phyloP scores from a whole-genome alignment of 1,140 invertebrate species.

The Anoplolepis gracilipes region DNA sequence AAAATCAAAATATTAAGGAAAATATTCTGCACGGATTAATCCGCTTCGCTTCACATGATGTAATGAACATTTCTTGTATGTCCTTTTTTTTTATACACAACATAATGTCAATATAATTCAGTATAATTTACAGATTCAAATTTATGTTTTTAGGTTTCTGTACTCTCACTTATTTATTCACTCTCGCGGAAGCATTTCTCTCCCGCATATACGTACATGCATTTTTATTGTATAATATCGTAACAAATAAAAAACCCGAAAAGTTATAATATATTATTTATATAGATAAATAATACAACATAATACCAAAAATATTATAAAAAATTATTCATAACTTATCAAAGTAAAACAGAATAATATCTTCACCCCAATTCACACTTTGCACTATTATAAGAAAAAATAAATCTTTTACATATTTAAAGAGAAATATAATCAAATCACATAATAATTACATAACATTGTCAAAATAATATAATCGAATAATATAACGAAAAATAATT shows the following conservation, averaged over 20 bases:
- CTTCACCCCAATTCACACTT: neutral
- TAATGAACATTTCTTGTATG: conserved; percentile 15
- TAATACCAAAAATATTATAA: neutral
- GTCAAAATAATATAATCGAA: too few relatives aligned
- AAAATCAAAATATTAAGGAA: neutral
- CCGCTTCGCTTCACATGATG: conserved; percentile 11
- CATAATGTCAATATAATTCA: neutral
- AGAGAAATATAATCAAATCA: too few relatives aligned
- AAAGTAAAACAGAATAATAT: neutral
- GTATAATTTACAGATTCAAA: neutral
- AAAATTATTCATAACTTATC: neutral
- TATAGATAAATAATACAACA: neutral
- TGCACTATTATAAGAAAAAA: neutral
- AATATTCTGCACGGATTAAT: conserved; percentile 4
- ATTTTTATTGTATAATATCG: neutral
- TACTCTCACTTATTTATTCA: conserved; percentile 50
- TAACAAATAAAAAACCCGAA: neutral
- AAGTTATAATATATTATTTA: neutral
- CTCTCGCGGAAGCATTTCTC: conserved; percentile 34
- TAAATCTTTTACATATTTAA: neutral
- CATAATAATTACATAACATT: too few relatives aligned
- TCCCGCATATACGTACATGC: neutral
- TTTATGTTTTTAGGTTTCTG: conserved; percentile 26
- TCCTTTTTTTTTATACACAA: neutral
- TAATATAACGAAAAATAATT: too few relatives aligned